These are phyloP conservation scores for Cydia amplana DNA, from an alignment of 1,140 invertebrate genomes.

Conservation along the genomic window DNA sequence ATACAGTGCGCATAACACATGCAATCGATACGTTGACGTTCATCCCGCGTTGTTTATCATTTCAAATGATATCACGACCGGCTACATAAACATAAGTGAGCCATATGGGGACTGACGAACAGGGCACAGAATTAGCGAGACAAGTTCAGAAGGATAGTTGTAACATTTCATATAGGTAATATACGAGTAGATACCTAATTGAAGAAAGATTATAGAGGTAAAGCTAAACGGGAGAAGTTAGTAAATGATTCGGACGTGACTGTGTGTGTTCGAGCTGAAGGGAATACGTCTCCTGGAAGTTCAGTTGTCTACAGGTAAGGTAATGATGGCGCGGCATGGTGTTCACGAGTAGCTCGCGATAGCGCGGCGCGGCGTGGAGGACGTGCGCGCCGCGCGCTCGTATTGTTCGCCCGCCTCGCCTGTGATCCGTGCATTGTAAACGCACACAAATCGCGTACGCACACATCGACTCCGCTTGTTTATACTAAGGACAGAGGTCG, in stretches of 20 bases:
- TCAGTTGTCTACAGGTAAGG: too few relatives aligned
- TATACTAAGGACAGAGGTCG: constrained; percentile 64
- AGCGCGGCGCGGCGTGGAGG: constrained; percentile 5
- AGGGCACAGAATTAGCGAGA: background rate
- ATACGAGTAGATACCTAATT: too few relatives aligned
- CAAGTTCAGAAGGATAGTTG: background rate
- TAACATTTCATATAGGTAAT: background rate
- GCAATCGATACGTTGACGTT: constrained; percentile 50
- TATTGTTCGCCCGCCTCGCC: constrained; percentile 66
- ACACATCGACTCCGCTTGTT: constrained; percentile 52
- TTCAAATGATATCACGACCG: constrained; percentile 43
- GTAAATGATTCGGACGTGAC: background rate
- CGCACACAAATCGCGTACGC: constrained; percentile 58
- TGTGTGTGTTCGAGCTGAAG: too few relatives aligned
- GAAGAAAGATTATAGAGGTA: background rate
- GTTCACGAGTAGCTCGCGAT: background rate
- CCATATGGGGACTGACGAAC: background rate
- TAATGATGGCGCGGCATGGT: too few relatives aligned
- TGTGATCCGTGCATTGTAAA: constrained; percentile 62
- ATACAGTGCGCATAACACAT: constrained; percentile 46
- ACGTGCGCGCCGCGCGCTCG: constrained; percentile 44
- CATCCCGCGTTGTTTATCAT: constrained; percentile 47
- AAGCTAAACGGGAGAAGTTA: background rate
- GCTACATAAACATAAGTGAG: constrained; percentile 19
- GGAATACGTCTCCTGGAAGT: too few relatives aligned